These are phyloP conservation scores for Cyanoliseus patagonus DNA, from an alignment of 2,113 vertebrate genomes.

Conservation along the genomic window DNA sequence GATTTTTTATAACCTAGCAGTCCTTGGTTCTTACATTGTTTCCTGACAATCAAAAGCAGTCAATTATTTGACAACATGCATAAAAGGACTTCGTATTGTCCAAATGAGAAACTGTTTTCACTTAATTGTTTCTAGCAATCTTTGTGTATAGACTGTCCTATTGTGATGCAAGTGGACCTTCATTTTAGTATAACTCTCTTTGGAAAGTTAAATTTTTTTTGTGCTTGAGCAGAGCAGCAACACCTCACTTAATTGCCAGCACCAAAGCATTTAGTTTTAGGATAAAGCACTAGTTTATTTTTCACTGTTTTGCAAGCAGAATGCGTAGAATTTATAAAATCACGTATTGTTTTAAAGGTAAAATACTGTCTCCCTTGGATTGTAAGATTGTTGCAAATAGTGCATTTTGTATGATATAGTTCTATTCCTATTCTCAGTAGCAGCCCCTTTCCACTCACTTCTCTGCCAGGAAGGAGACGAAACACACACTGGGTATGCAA, in stretches of 20 bases:
- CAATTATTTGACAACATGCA: neutral
- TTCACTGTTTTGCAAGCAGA: neutral
- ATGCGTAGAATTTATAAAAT: neutral
- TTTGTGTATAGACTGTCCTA: neutral
- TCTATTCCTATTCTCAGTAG: neutral
- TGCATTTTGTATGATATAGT: neutral
- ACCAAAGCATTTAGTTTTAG: neutral
- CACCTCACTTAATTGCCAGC: neutral
- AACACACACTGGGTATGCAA: neutral
- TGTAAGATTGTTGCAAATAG: neutral
- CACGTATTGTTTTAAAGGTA: neutral
- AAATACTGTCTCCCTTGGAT: neutral
- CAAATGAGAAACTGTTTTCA: neutral
- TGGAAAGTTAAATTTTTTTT: neutral
- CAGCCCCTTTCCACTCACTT: fast-evolving
- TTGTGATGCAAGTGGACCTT: neutral
- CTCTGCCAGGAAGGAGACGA: neutral
- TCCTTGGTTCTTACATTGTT: neutral
- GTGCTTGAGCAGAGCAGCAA: neutral
- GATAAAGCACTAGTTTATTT: neutral
- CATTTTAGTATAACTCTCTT: neutral
- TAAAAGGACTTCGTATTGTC: neutral
- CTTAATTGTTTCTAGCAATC: neutral
- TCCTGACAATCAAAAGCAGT: neutral
- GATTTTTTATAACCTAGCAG: neutral